A percentile compares a stretch with the other conserved stretches of the same genome.
Conservation (phyloP, 2,113 vertebrate species). For the Perca schrenkii region DNA sequence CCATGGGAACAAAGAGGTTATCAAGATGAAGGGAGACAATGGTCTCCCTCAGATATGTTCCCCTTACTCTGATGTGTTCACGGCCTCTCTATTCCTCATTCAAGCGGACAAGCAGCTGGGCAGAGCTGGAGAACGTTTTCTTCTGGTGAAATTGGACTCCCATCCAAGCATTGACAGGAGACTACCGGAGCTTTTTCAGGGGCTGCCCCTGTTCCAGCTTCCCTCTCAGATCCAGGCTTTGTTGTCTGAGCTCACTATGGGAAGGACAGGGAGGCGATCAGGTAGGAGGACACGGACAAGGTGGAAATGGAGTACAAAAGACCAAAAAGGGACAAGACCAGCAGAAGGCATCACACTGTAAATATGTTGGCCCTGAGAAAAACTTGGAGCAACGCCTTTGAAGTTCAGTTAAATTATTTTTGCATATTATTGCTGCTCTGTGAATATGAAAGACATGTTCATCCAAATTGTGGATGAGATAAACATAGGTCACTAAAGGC, state of each 20-base stretch:
- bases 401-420: neutral
- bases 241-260: conserved; percentile 73
- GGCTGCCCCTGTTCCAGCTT: conserved; percentile 84
- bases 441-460: conserved; percentile 1
- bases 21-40: accelerated
- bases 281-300: conserved; percentile 35
- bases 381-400: conserved; percentile 4
- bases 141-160: conserved; percentile 86
- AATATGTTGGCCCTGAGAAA: conserved; percentile 13
- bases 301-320: conserved; percentile 13
- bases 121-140: conserved; percentile 74
- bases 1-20: conserved; percentile 5
- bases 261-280: conserved; percentile 1
- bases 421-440: neutral
- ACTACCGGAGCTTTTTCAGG: conserved; percentile 82
- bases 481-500: neutral
- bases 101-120: conserved; percentile 76
- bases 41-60: conserved; percentile 42
- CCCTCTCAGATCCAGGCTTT: conserved; percentile 85
- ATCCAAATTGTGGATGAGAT: neutral
- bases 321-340: neutral
- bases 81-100: conserved; percentile 85
- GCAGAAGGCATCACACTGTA: neutral
- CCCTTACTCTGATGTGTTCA: conserved; percentile 83
- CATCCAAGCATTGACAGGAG: neutral